These are phyloP conservation scores for Holothuria scabra DNA, from an alignment of 53 echinoderm and acorn worm species.

Conservation along the genomic window DNA sequence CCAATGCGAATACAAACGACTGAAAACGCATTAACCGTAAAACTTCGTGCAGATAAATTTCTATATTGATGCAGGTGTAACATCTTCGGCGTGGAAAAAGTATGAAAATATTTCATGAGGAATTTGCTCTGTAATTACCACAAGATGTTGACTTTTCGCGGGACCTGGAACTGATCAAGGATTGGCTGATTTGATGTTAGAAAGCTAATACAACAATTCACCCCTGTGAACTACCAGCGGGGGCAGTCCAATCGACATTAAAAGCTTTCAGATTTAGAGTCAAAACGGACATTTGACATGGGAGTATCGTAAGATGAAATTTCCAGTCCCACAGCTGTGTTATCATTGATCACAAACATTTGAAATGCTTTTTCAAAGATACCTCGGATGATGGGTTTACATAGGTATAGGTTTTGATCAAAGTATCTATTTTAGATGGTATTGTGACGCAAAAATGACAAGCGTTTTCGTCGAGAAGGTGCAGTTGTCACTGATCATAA, in stretches of 20 bases:
- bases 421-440: too few species aligned
- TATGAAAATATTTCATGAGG: conserved; percentile 7
- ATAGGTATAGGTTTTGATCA: too few species aligned
- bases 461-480: too few species aligned
- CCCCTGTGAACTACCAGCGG: conserved; percentile 19
- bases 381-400: too few species aligned
- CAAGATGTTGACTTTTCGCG: conserved; percentile 39
- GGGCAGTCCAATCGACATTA: conserved; percentile 25
- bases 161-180: not conserved
- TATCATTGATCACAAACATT: not conserved
- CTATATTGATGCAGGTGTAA: conserved; percentile 12
- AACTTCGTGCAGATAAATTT: too few species aligned
- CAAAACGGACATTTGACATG: conserved; percentile 33
- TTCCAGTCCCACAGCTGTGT: conserved; percentile 27
- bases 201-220: conserved; percentile 20
- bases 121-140: conserved; percentile 27
- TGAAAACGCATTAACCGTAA: too few species aligned
- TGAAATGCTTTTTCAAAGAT: too few species aligned
- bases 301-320: conserved; percentile 29
- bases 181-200: conserved; percentile 7
- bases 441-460: too few species aligned
- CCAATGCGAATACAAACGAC: too few species aligned
- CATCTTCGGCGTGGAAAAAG: not conserved
- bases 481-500: too few species aligned
- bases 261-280: conserved; percentile 10